Evolutionary conservation across 2,888 invertebrate genomes (phyloP).

Genomic region (Amblyjoppa fuscipennis): DNA sequence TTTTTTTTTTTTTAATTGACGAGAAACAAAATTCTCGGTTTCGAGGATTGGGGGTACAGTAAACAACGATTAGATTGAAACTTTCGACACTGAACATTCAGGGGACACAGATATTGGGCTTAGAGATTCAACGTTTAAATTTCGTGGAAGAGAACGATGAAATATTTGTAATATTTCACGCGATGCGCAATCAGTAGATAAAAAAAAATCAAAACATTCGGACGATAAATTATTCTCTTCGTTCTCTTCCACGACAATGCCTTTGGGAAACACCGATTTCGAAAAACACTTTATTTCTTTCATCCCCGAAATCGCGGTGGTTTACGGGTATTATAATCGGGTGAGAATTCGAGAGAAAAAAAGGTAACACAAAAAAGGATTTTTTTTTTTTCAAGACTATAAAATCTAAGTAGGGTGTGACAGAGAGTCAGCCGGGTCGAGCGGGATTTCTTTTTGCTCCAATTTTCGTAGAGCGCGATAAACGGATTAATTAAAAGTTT

Average conservation of each 20-base stretch:
- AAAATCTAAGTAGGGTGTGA: constrained; percentile 25
- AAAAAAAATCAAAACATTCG: background rate
- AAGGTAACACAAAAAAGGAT: constrained; percentile 27
- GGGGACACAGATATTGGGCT: constrained; percentile 74
- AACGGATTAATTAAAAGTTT: constrained; percentile 67
- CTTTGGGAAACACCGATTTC: constrained; percentile 63
- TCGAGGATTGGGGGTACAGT: constrained; percentile 64
- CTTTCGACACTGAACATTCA: constrained; percentile 80
- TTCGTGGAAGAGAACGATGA: constrained; percentile 55
- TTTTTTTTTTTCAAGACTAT: constrained; percentile 25
- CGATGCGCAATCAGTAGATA: background rate
- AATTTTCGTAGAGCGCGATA: constrained; percentile 55
- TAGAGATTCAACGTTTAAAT: constrained; percentile 63
- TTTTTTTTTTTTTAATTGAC: constrained; percentile 41
- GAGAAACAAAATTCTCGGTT: constrained; percentile 59
- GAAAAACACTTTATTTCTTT: constrained; percentile 54
- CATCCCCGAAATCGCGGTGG: constrained; percentile 57
- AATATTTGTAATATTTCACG: background rate
- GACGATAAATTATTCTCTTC: background rate
- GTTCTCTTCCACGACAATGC: constrained; percentile 51
- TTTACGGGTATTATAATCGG: constrained; percentile 35
- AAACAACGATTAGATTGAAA: constrained; percentile 78
- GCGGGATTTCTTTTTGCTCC: constrained; percentile 21
- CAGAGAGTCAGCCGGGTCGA: constrained; percentile 55
- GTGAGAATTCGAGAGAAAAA: constrained; percentile 33